Conservation (phyloP, 23 tunicate genomes). For the Styela plicata region DNA sequence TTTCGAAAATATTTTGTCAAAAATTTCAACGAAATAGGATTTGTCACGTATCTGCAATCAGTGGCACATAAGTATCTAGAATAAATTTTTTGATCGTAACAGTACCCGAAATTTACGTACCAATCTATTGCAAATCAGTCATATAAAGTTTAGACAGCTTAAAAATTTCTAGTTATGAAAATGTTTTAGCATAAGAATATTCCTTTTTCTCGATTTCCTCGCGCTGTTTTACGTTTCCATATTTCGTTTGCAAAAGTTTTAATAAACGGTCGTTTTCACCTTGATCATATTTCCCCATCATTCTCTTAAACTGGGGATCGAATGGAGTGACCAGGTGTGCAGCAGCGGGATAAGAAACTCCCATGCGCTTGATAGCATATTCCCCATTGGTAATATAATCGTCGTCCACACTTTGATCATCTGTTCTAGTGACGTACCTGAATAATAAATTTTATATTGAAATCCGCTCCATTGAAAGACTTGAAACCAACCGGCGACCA, state of each 20-base stretch:
- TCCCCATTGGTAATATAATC: constrained; percentile 38
- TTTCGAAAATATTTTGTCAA: no score
- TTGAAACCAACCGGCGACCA: no score
- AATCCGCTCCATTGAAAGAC: no score
- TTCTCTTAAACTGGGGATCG: constrained; percentile 45
- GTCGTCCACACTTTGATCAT: background rate
- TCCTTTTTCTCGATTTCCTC: background rate
- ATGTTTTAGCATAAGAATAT: background rate
- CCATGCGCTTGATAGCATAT: constrained; percentile 77
- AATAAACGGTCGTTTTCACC: constrained; percentile 18
- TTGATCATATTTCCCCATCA: constrained; percentile 52
- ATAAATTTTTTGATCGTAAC: no score
- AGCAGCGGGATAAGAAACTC: constrained; percentile 48
- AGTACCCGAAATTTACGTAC: no score
- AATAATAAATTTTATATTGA: no score
- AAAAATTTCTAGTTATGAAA: no score
- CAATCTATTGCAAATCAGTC: no score
- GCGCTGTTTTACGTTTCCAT: background rate
- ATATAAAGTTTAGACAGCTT: no score
- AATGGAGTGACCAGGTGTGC: constrained; percentile 46
- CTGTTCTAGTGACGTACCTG: constrained; percentile 42
- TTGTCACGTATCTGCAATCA: no score
- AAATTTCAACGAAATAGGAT: no score
- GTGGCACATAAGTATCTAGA: no score
- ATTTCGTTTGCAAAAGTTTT: constrained; percentile 4